Conservation (phyloP, 1,140 invertebrate genomes). For the Euwallacea similis region DNA sequence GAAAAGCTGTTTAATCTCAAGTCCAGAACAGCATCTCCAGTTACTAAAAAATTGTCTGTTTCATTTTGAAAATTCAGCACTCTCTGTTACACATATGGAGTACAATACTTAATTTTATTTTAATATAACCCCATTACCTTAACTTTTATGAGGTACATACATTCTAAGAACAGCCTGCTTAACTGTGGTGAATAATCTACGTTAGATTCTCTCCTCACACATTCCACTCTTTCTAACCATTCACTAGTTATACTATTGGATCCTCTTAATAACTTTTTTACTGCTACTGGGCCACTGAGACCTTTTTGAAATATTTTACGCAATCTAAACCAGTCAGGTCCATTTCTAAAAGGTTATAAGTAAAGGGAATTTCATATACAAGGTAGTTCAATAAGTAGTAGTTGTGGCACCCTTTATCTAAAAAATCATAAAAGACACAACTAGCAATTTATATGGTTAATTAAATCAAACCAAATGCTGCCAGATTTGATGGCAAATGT, state of each 20-base stretch:
- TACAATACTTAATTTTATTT: neutral
- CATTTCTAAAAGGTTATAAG: slow-evolving; percentile 66
- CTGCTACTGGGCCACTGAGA: slow-evolving; percentile 70
- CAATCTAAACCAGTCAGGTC: slow-evolving; percentile 77
- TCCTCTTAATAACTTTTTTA: slow-evolving; percentile 65
- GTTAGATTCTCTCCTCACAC: slow-evolving; percentile 44
- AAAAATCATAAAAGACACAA: neutral
- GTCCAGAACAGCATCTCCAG: slow-evolving; percentile 69
- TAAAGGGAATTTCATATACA: too few species aligned
- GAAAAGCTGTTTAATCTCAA: slow-evolving; percentile 67
- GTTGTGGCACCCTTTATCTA: neutral
- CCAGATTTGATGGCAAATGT: too few species aligned
- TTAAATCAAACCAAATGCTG: neutral
- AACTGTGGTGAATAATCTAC: slow-evolving; percentile 71
- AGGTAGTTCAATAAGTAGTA: too few species aligned
- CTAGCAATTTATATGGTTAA: neutral
- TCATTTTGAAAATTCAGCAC: slow-evolving; percentile 8
- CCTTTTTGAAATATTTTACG: slow-evolving; percentile 78
- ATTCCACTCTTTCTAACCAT: slow-evolving; percentile 51
- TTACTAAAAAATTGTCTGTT: slow-evolving; percentile 61
- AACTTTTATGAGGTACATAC: slow-evolving; percentile 58
- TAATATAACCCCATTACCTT: neutral
- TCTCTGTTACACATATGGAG: neutral
- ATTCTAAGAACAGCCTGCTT: slow-evolving; percentile 75
- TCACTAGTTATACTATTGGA: slow-evolving; percentile 68